Base-by-base conservation (phyloP, 2,888 invertebrate species). In the Tromatobia lineatoria region DNA sequence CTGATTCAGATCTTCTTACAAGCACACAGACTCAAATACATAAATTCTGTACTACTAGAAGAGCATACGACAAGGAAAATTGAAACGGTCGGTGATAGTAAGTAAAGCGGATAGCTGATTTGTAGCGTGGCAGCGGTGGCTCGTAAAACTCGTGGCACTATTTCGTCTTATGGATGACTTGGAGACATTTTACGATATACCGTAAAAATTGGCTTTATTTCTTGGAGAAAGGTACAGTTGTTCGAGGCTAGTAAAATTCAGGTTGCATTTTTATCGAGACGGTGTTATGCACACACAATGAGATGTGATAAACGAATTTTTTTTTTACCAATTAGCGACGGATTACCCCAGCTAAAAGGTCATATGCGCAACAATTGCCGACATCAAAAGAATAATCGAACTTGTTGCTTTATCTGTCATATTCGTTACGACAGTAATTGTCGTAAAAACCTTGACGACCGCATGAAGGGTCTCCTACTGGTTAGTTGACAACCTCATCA, bases 101-200 rank as follows among this genome's bases (percentile, higher is more conserved):
- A 61, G 59, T 61, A 61, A 61, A 61, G 18, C 34, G 59, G 59
- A 29, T 34, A 61, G 59, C 59, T 34, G 59, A 61, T 61, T 61
- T 34, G 59, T 61, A 34, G 34, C n/a, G 34, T 34, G 59, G 59
- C 34, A 61, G 59, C 34, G 59, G 59, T 61, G 6, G 34, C 15
- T 61, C 59, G 59, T 61, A 61, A 61, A 61, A 69, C 47, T 69
- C 47, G n/a, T 50, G 29, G 50, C 23, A 47, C 69, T 50, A 18
- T 69, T 69, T 50, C 69, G 50, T 50, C 69, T 50, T 50, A 69
- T 50, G 69, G 50, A 69, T 47, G 69, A 69, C 69, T 47, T 50
- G 25, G 38, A 69, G 69, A 69, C 69, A 11, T 61, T 69, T 69
- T 69, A 69, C 47, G 50, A 69, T 50, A 69, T 69, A 50, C 25